Base-by-base conservation (phyloP, 2,888 invertebrate genomes). In the Clivina fossor region DNA sequence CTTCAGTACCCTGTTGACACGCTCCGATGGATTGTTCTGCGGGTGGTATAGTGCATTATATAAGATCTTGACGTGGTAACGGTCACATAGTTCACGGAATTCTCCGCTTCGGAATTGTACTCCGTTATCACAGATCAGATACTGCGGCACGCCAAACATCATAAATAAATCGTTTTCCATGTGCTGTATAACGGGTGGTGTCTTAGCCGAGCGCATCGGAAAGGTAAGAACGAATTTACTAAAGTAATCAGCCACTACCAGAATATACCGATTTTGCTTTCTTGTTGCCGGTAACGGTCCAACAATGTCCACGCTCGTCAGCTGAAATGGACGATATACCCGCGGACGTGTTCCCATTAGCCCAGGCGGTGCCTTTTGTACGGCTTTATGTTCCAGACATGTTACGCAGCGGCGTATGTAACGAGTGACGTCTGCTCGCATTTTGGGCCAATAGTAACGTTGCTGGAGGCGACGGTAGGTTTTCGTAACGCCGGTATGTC, bases 61-160 rank as follows among this genome's bases (percentile, higher is more conserved):
- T 3, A 4, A 13, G 4, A 38, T 38, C 4, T 38, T 38, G 4
- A 38, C 38, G 4, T 38, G 3, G 16, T 38, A 38, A 4, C 15
- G 4, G n/a, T 13, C 8, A 19, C 18, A 16, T 15, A 38, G 4
- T 7, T 19, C 16, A 4, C 4, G 3, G 16, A 38, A 38, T 15
- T 38, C 38, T 13, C 16, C 16, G 5, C 11, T 13, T n/a, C n/a
- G 11, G 20, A 38, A 38, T n/a, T 38, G 15, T 4, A 16, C 20
- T 4, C 63, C 63, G 43, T 63, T 63, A 44, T 63, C 61, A 5
- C 55, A 57, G 15, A 57, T 53, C 1, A 62, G 11, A 3, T 9
- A 43, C 49, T 59, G 58, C 0, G 59, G 60, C 4, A 60, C 58
- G 2, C 61, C 60, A 38, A 54, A 62, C 2, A 47, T 20, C 3